A percentile compares a stretch with the other conserved stretches of the same genome.
Evolutionary conservation across 2,113 vertebrate species (phyloP).

Genomic region (Mustela lutreola): DNA sequence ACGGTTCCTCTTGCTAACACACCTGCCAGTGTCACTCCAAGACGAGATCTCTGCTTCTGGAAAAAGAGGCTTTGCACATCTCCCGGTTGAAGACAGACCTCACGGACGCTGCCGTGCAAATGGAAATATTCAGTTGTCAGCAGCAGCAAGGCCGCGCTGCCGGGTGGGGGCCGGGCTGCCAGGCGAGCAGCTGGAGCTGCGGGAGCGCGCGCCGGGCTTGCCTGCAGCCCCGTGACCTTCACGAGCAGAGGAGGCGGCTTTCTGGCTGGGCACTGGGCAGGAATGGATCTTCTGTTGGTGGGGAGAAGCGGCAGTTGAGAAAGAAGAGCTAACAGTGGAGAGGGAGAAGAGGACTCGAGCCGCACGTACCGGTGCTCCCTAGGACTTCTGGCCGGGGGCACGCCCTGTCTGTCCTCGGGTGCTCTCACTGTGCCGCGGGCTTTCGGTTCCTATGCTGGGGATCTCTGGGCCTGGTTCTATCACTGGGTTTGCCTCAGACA

Average conservation of each 20-base stretch:
- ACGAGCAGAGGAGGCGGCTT: neutral
- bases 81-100: neutral
- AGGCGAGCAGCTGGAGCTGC: fast-evolving
- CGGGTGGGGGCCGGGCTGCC: neutral
- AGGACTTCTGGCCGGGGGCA: fast-evolving
- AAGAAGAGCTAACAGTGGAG: neutral
- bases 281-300: neutral
- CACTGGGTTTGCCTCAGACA: neutral
- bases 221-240: neutral
- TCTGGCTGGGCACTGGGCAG: neutral
- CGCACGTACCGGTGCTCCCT: fast-evolving
- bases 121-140: neutral
- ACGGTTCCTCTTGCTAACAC: neutral
- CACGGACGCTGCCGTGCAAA: neutral
- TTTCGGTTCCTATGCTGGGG: neutral
- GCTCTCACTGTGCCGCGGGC: fast-evolving
- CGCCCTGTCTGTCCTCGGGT: no score
- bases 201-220: neutral
- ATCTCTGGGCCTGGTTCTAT: neutral
- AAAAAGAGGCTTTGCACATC: neutral
- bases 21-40: neutral
- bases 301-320: neutral
- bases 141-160: fast-evolving
- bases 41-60: neutral
- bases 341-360: neutral